Percentiles rank a stretch among this genome's conserved stretches.
Conservation (phyloP, 2,888 invertebrate genomes). For the Eupithecia dodoneata region DNA sequence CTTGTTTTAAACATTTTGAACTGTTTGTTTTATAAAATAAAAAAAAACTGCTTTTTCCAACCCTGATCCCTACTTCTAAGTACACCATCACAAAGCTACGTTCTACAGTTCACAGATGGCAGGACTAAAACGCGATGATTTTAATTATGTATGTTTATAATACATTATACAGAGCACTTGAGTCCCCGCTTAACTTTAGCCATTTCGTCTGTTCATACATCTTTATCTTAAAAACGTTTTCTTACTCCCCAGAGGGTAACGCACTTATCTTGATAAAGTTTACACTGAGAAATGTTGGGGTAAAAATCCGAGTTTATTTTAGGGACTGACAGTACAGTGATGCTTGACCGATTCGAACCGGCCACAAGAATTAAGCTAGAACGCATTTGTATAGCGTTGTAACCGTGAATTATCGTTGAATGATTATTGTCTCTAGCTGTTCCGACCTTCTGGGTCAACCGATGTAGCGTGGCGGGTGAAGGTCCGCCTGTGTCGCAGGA, state of each 20-base stretch:
- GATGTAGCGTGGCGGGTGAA: no score
- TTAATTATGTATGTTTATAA: conserved; percentile 32
- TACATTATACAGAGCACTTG: conserved; percentile 18
- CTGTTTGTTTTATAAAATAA: no score
- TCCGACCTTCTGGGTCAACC: no score
- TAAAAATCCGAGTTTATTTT: conserved; percentile 20
- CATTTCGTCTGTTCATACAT: conserved; percentile 32
- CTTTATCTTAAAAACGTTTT: conserved; percentile 26
- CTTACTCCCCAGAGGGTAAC: conserved; percentile 23
- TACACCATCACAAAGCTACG: neutral
- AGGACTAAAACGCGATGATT: neutral
- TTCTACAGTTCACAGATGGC: neutral
- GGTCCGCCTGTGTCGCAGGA: no score
- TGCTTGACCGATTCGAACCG: neutral
- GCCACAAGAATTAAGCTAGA: neutral
- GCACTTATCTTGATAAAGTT: conserved; percentile 39
- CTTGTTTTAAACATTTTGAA: no score
- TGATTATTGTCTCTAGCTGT: no score
- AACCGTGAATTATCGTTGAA: no score
- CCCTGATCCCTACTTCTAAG: no score
- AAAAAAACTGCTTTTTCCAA: no score
- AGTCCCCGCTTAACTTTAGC: conserved; percentile 24
- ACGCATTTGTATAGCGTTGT: no score
- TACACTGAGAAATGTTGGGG: conserved; percentile 16
- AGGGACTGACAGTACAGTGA: neutral